Percentiles rank a stretch among this genome's conserved stretches.
Conservation (phyloP, 1,140 invertebrate species). For the Hypsibius dujardini region DNA sequence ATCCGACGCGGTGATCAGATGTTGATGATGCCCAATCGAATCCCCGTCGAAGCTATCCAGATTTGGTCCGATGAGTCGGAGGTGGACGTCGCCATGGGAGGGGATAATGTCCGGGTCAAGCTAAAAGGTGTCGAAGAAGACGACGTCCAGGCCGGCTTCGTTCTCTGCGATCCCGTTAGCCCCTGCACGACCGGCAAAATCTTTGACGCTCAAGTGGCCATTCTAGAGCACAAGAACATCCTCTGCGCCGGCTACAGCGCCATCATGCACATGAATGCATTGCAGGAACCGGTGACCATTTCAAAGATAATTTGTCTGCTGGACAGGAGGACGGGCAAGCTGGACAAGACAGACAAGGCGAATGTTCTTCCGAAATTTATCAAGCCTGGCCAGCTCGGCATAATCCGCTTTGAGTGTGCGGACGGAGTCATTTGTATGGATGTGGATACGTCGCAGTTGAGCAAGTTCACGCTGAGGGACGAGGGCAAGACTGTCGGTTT, state of each 20-base stretch:
- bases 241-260: conserved; percentile 97
- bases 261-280: conserved; percentile 96
- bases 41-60: conserved; percentile 79
- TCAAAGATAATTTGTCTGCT: conserved; percentile 92
- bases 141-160: conserved; percentile 91
- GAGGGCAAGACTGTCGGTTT: conserved; percentile 98
- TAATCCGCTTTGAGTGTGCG: conserved; percentile 87
- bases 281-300: conserved; percentile 89
- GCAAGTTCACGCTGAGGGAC: conserved; percentile 93
- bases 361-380: conserved; percentile 55
- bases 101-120: conserved; percentile 97
- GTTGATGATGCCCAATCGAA: conserved; percentile 95
- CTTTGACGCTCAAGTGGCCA: conserved; percentile 97
- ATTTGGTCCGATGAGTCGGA: conserved; percentile 94
- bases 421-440: conserved; percentile 94
- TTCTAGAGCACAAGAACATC: conserved; percentile 96
- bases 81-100: conserved; percentile 72
- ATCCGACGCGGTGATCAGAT: conserved; percentile 75
- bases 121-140: conserved; percentile 96
- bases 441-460: conserved; percentile 93
- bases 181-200: conserved; percentile 84
- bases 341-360: conserved; percentile 47
- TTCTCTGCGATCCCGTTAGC: conserved; percentile 76
- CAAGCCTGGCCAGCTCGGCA: conserved; percentile 97
- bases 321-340: conserved; percentile 94